Base-by-base conservation (phyloP, 2,888 invertebrate genomes). In the Eupeodes luniger region DNA sequence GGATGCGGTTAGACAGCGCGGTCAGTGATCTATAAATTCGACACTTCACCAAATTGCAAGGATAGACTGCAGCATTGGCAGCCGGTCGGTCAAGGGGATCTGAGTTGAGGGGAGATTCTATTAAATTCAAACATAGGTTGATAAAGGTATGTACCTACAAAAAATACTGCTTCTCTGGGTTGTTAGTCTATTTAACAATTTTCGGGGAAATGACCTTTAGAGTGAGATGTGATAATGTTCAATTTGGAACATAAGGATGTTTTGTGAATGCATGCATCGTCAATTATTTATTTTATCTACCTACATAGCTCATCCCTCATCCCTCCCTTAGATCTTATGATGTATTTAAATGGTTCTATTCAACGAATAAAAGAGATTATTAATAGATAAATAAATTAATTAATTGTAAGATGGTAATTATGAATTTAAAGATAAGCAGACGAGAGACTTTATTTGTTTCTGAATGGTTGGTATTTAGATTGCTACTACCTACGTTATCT, bases 1-100 rank as follows among this genome's bases (percentile, higher is more conserved):
- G 57, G 74, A 81, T 86, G 85, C 85, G 85, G 85, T 85, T 81
- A 78, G 62, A 78, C 77, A 51, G 81, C 44, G 78, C 85, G 81
- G 85, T 85, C 85, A 85, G 81, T 81, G 85, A 85, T 85, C 85
- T 85, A 85, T 85, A 81, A 81, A 77, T 85, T 85, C 77, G 77
- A 78, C 85, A 85, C 81, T 78, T 74, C 36, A 64, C 27, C 59
- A 47, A 67, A 67, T 59, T 49, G 57, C 78, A 47, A 67, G 78
- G 72, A 59, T 40, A 72, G 4, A 47, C 64, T 83, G 44, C 36
- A 36, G 36, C 64, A 81, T 70, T 66, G 57, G 76, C 76, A 85
- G 70, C 80, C 79, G 84, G 57, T 64, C 61, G 36, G 57, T 12
- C 47, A 12, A 40, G 27, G 55, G 49, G 57, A 59, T 76, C 34